Evolutionary conservation across 2,797 vertebrate genomes (phyloP).

Genomic region (Sus cebifrons): DNA sequence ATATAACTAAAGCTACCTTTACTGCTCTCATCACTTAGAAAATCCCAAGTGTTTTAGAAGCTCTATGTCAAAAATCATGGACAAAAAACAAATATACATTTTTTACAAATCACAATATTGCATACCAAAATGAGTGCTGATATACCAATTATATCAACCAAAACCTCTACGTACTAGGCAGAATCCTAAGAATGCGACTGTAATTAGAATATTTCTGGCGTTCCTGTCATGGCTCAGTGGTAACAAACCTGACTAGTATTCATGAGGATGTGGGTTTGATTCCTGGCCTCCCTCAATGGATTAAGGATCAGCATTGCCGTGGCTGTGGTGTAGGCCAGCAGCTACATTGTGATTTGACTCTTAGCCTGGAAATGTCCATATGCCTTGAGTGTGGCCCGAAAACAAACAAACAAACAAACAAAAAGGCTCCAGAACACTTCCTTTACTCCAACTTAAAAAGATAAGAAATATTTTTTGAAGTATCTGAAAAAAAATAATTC

Average conservation of each 20-base stretch:
- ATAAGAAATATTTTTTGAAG: neutral
- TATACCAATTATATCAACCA: neutral
- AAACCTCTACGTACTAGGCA: neutral
- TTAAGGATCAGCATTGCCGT: no score
- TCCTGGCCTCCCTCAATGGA: no score
- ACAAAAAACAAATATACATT: neutral
- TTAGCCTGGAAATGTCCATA: no score
- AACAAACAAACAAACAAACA: no score
- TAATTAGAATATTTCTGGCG: neutral
- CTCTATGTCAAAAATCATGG: neutral
- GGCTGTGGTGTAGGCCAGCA: no score
- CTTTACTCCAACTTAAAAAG: constrained; percentile 21
- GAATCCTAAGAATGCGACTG: neutral
- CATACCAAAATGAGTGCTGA: neutral
- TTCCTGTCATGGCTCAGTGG: no score
- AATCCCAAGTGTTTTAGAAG: neutral
- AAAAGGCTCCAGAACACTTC: neutral
- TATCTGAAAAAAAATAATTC: neutral
- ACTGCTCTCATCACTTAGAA: neutral
- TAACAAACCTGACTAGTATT: no score
- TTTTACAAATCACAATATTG: neutral
- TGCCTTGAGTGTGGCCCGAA: no score
- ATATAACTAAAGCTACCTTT: neutral
- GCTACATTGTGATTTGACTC: no score
- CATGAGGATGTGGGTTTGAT: no score